Base-by-base conservation (phyloP, 2,113 vertebrate species). In the Phylloscopus trochiloides region DNA sequence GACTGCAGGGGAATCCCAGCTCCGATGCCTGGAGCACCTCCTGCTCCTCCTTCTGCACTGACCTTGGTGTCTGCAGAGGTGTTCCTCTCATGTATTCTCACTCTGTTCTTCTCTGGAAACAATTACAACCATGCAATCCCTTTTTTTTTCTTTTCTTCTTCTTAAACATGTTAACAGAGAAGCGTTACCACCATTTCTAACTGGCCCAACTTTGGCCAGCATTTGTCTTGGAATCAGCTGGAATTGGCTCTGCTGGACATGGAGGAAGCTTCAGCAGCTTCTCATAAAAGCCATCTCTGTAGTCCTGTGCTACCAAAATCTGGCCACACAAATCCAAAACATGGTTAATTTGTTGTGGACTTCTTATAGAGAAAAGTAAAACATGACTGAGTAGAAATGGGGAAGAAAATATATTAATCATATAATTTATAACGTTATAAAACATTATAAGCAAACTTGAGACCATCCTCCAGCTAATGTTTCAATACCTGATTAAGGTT, bases 21-120 rank as follows among this genome's bases (percentile, higher is more conserved):
- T 59, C 65, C 0, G 0, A 15, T 7, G 7, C 52, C 34, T 58
- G 34, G 42, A 70, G 0, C 62, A 50, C 12, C 18, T 70, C 34
- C 11, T n/a, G 0, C 10, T 17, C 3, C 14, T 81, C 47, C 48
- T 40, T 32, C 62, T 68, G 52, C 14, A 48, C 24, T 14, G 8
- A 58, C 28, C 29, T 29, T 8, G 13, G 28, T 26, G 42, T 38
- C 42, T 80, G 51, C 62, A 57, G 43, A 32, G 34, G 0, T 50
- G 34, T 7, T 68, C 14, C 29, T 70, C 29, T 22, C 43, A 58
- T 0, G 1, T n/a, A 28, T n/a, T 58, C 52, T 28, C 43, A n/a
- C 22, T n/a, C 63, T 57, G 10, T 32, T 47, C 22, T 24, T 67
- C 29, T 58, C 54, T 58, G 22, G 43, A 58, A 22, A 48, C 18